Evolutionary conservation across 2,797 vertebrate species (phyloP), one percentile per base, ranked within the genome.

Genomic region (Hydrocynus forskahlii): DNA sequence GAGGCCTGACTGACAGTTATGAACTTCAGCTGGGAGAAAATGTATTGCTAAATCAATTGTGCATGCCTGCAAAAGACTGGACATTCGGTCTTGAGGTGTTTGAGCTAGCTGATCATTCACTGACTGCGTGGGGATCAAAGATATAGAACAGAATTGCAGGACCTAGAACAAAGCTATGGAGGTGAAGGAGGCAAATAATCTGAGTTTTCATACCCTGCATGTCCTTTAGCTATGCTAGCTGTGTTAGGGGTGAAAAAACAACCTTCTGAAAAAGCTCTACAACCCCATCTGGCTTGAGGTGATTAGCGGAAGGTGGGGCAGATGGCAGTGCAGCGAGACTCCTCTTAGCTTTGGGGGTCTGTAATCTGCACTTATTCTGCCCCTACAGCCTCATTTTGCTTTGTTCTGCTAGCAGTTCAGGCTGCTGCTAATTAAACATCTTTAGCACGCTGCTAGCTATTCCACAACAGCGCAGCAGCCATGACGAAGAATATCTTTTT

Each of bases 301-400:
- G 88, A 93, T 93, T 92, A 93, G 89, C 87, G 87, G 89, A 91
- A 90, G 86, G 90, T 75, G 81, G 84, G 86, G 86, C 93, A 93
- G 90, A 92, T 93, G 92, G 91, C 85, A 81, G 79, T 80, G 67
- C 5, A 74, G 86, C 80, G 81, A 88, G 81, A 84, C 85, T 88
- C 86, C 86, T 85, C 81, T 35, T 87, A 73, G 89, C 88, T 88
- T 89, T 74, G 82, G 89, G 89, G 80, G 69, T 86, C 82, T 87
- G 87, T 90, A 85, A 89, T 91, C 90, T 91, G 86, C 87, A 83
- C 57, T 84, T 78, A 82, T 76, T 55, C 72, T 64, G 57, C 73
- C 80, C 79, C 71, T 73, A 82, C 87, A 78, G 86, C 76, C 80
- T 81, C 70, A 77, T 87, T 85, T 85, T 55, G 57, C 81, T 84